phyloP scores from a whole-genome alignment of 2,888 invertebrate genomes.

The Boloria selene region DNA sequence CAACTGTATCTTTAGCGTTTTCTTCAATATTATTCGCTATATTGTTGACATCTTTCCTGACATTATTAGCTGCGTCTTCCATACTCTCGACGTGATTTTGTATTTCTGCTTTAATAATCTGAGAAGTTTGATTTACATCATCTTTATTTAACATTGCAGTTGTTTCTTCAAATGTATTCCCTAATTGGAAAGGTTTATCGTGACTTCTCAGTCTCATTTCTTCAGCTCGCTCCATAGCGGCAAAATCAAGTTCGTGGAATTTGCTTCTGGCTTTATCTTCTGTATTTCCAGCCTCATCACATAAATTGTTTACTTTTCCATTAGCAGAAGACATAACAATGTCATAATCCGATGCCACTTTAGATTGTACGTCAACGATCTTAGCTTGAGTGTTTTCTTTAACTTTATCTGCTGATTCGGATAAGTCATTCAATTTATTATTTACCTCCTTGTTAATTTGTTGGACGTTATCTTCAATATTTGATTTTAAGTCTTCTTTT shows the following conservation, averaged over 20 bases:
- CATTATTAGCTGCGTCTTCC: slow-evolving; percentile 55
- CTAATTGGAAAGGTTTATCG: slow-evolving; percentile 54
- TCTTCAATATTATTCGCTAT: slow-evolving; percentile 58
- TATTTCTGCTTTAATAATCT: slow-evolving; percentile 48
- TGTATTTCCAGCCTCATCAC: slow-evolving; percentile 58
- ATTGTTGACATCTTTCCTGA: slow-evolving; percentile 54
- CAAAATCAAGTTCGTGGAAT: slow-evolving; percentile 66
- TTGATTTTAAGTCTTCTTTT: slow-evolving; percentile 52
- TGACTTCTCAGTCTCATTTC: slow-evolving; percentile 57
- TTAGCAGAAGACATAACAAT: slow-evolving; percentile 53
- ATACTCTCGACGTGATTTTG: slow-evolving; percentile 52
- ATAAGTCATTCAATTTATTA: slow-evolving; percentile 53
- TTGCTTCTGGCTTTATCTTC: slow-evolving; percentile 63
- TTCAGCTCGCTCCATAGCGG: slow-evolving; percentile 67
- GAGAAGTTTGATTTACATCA: slow-evolving; percentile 57
- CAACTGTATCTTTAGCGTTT: slow-evolving; percentile 54
- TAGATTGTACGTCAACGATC: slow-evolving; percentile 50
- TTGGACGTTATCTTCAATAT: slow-evolving; percentile 52
- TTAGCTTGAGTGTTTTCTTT: slow-evolving; percentile 53
- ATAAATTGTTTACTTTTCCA: slow-evolving; percentile 62
- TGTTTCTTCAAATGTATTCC: slow-evolving; percentile 56
- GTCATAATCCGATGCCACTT: slow-evolving; percentile 53
- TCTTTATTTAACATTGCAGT: slow-evolving; percentile 46
- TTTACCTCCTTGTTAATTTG: slow-evolving; percentile 50
- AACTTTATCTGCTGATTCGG: slow-evolving; percentile 52